Percentiles rank a stretch among this genome's conserved stretches.
Evolutionary conservation across 2,888 invertebrate species (phyloP).

Genomic region (Sphinx pinastri): DNA sequence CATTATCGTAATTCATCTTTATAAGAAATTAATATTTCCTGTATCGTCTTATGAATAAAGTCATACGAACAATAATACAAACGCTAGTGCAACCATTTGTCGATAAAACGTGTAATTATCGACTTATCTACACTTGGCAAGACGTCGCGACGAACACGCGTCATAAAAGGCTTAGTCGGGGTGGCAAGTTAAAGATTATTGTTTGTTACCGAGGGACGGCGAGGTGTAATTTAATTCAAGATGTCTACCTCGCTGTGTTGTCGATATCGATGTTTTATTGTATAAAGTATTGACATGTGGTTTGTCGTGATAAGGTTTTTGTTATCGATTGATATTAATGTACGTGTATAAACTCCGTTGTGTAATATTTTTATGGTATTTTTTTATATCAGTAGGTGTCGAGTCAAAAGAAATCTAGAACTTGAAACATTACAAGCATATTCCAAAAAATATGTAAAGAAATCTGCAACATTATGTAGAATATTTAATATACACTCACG

Average conservation of each 20-base stretch:
- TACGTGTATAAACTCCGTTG: too few relatives aligned
- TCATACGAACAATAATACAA: slow-evolving; percentile 20
- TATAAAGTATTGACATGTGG: not conserved
- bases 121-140: slow-evolving; percentile 66
- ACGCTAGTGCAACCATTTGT: slow-evolving; percentile 39
- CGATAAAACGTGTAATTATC: slow-evolving; percentile 57
- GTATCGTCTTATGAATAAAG: not conserved
- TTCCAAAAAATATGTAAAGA: too few relatives aligned
- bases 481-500: too few relatives aligned
- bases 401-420: too few relatives aligned
- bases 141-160: slow-evolving; percentile 54
- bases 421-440: too few relatives aligned
- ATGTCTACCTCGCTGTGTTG: slow-evolving; percentile 61
- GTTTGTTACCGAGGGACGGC: slow-evolving; percentile 67
- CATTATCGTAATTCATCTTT: too few relatives aligned
- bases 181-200: slow-evolving; percentile 75
- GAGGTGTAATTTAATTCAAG: slow-evolving; percentile 80
- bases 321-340: not conserved
- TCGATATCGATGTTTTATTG: slow-evolving; percentile 36
- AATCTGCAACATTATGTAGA: too few relatives aligned
- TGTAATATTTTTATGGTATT: too few relatives aligned
- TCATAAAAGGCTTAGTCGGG: slow-evolving; percentile 64
- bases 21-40: not conserved
- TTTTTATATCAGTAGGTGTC: too few relatives aligned
- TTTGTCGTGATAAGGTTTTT: not conserved